Conservation (phyloP, 2,113 vertebrate species). For the Plestiodon gilberti region DNA sequence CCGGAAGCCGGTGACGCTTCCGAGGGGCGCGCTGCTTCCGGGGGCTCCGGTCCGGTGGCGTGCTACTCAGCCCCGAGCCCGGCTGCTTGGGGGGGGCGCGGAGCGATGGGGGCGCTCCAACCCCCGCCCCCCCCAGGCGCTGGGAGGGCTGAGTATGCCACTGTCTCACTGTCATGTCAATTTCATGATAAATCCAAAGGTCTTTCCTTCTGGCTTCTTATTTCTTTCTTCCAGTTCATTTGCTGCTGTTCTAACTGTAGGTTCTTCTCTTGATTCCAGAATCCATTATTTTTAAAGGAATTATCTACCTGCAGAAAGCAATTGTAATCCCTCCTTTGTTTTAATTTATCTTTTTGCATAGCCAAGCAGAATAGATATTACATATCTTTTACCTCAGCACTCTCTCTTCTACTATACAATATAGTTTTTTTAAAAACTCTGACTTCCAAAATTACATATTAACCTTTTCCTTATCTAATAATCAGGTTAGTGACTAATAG, state of each 20-base stretch:
- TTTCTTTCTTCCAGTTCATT: background rate
- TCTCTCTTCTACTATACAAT: background rate
- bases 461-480: background rate
- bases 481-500: background rate
- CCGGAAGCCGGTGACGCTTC: no score
- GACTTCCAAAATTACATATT: background rate
- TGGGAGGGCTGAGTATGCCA: no score
- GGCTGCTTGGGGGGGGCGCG: no score
- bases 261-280: background rate
- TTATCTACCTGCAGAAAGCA: background rate
- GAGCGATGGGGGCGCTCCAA: no score
- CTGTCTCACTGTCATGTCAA: fast-evolving
- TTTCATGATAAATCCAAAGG: background rate
- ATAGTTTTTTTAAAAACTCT: background rate
- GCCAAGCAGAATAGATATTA: background rate
- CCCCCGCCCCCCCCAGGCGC: no score
- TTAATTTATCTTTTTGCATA: background rate
- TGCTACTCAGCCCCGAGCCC: no score
- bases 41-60: no score
- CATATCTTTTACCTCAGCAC: background rate
- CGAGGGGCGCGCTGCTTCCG: no score
- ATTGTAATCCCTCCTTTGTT: background rate
- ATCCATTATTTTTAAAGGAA: background rate
- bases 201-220: background rate
- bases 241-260: background rate